Conservation (phyloP, 2,797 vertebrate species). For the Myotis myotis region DNA sequence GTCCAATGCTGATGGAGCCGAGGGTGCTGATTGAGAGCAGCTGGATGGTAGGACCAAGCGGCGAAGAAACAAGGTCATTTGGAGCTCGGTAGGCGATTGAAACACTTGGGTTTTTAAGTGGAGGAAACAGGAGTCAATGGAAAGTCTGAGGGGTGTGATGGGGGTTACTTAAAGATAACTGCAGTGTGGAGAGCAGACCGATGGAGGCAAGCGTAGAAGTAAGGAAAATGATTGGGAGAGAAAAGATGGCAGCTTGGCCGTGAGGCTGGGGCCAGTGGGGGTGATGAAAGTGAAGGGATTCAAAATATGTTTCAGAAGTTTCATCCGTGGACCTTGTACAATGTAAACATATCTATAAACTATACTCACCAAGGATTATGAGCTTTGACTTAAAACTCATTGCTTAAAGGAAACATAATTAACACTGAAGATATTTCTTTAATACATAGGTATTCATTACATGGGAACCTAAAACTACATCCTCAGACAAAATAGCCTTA, state of each 20-base stretch:
- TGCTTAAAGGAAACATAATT: not conserved
- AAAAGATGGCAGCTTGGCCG: not conserved
- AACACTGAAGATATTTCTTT: slow-evolving; percentile 13
- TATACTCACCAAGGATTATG: not conserved
- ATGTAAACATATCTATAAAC: not conserved
- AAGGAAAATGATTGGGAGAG: not conserved
- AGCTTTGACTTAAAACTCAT: not conserved
- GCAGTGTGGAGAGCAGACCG: not conserved
- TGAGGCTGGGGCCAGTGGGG: not conserved
- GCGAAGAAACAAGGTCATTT: not conserved
- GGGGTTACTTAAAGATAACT: not conserved
- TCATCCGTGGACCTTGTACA: not conserved
- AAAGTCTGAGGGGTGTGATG: not conserved
- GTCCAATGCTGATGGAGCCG: not conserved
- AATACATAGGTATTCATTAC: not conserved
- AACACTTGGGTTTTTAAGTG: not conserved
- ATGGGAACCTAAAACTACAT: slow-evolving; percentile 31
- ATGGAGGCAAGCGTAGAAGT: not conserved
- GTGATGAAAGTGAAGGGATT: not conserved
- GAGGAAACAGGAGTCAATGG: not conserved
- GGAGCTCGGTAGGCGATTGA: not conserved
- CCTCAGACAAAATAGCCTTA: not conserved
- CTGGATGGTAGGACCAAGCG: not conserved
- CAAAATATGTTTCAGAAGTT: not conserved
- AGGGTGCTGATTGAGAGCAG: not conserved